Percentiles rank a stretch among this genome's conserved stretches.
These are phyloP conservation scores for Chesias legatella DNA, from an alignment of 2,888 invertebrate species.

Conservation along the genomic window DNA sequence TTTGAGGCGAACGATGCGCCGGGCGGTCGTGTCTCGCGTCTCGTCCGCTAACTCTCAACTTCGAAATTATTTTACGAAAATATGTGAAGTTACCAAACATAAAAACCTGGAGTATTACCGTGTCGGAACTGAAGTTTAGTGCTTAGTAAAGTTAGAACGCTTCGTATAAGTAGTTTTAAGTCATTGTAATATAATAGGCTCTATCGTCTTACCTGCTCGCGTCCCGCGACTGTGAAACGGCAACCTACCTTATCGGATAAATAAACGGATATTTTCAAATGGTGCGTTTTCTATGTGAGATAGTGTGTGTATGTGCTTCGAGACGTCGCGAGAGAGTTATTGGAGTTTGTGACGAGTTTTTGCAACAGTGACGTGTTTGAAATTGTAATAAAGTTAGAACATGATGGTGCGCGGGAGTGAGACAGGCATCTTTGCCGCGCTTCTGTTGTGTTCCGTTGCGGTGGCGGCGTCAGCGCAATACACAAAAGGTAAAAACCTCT, in stretches of 20 bases:
- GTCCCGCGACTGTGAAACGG: conserved; percentile 73
- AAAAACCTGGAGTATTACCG: conserved; percentile 55
- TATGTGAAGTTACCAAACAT: conserved; percentile 74
- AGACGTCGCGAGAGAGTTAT: conserved; percentile 62
- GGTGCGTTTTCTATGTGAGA: conserved; percentile 73
- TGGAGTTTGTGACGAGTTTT: conserved; percentile 68
- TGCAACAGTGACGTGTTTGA: conserved; percentile 64
- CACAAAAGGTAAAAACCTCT: conserved; percentile 71
- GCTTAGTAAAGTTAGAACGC: conserved; percentile 53
- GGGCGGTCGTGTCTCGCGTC: conserved; percentile 61
- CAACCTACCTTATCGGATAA: conserved; percentile 74
- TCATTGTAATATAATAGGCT: conserved; percentile 74
- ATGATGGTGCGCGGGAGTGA: conserved; percentile 63
- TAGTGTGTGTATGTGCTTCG: conserved; percentile 73
- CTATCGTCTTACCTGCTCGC: conserved; percentile 76
- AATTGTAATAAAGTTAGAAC: conserved; percentile 61
- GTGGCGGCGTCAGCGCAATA: conserved; percentile 71
- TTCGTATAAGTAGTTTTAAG: conserved; percentile 65
- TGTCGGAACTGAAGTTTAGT: conserved; percentile 49
- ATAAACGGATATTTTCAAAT: conserved; percentile 79
- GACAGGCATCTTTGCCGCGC: conserved; percentile 57
- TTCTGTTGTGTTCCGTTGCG: conserved; percentile 61
- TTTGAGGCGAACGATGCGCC: conserved; percentile 71
- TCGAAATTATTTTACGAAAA: conserved; percentile 74
- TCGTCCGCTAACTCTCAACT: conserved; percentile 62